Conservation (phyloP, 2,797 vertebrate genomes). For the Pristis pectinata region DNA sequence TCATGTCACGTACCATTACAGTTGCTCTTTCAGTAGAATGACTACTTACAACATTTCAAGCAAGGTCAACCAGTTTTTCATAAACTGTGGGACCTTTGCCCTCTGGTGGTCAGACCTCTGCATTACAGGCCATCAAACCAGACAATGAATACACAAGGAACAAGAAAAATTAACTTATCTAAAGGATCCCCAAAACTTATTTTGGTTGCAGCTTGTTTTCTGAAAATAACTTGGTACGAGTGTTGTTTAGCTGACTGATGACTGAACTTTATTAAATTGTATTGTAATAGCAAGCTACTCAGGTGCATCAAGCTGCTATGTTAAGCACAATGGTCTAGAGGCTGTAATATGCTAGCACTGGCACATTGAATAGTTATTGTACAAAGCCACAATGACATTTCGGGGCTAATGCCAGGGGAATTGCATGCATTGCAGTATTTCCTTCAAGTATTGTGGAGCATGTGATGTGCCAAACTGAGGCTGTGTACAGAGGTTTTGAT, state of each 20-base stretch:
- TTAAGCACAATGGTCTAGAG: no score
- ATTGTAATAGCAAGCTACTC: not conserved
- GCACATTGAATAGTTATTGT: no score
- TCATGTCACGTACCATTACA: not conserved
- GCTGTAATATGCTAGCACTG: no score
- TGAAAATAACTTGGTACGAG: not conserved
- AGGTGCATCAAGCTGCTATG: no score
- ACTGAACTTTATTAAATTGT: not conserved
- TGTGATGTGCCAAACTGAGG: no score
- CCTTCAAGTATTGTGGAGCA: no score
- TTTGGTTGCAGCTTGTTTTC: not conserved
- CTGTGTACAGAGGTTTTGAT: no score
- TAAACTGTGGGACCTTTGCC: not conserved
- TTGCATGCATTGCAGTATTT: no score
- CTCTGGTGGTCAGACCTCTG: not conserved
- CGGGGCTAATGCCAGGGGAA: no score
- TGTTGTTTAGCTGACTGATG: not conserved
- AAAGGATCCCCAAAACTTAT: not conserved
- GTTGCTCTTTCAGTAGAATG: not conserved
- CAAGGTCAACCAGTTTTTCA: not conserved
- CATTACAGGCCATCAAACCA: not conserved
- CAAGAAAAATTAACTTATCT: not conserved
- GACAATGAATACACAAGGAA: not conserved
- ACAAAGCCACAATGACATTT: no score
- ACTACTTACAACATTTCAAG: not conserved